These are phyloP conservation scores for Salvator merianae DNA, from an alignment of 2,113 vertebrate genomes.

Conservation along the genomic window DNA sequence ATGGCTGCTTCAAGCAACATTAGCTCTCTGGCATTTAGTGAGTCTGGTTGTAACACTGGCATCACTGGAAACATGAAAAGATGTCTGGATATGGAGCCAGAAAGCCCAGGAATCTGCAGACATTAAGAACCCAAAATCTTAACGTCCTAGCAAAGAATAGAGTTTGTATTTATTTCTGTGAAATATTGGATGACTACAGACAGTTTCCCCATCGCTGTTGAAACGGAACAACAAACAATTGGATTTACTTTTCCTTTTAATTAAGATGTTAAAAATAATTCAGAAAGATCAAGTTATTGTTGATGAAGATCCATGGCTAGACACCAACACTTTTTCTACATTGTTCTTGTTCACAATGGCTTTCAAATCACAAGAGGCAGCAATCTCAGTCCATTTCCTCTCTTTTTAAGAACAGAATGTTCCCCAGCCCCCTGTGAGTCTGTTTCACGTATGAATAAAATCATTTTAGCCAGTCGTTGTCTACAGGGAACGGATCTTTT, in stretches of 20 bases:
- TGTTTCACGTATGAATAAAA: constrained; percentile 63
- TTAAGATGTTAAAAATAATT: constrained; percentile 77
- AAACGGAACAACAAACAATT: constrained; percentile 69
- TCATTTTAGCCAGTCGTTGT: constrained; percentile 50
- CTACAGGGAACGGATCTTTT: constrained; percentile 91
- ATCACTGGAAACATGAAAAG: background rate
- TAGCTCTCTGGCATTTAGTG: rapidly evolving
- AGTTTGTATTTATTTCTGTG: constrained; percentile 1
- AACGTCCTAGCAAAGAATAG: rapidly evolving
- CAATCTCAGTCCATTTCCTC: constrained; percentile 69
- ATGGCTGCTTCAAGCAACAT: background rate
- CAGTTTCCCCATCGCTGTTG: constrained; percentile 59
- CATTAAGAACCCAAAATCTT: background rate
- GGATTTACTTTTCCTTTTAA: constrained; percentile 75
- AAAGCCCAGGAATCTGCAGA: background rate
- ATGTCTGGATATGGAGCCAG: background rate
- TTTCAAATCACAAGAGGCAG: constrained; percentile 72
- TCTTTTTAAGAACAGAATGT: constrained; percentile 52
- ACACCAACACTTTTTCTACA: constrained; percentile 71
- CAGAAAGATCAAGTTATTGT: constrained; percentile 75
- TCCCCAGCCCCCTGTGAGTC: constrained; percentile 48
- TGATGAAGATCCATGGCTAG: constrained; percentile 71
- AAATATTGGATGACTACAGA: constrained; percentile 67
- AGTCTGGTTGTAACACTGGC: background rate
- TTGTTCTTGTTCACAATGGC: constrained; percentile 77